Conservation (phyloP, 2,113 vertebrate genomes). For the Acanthochromis polyacanthus region DNA sequence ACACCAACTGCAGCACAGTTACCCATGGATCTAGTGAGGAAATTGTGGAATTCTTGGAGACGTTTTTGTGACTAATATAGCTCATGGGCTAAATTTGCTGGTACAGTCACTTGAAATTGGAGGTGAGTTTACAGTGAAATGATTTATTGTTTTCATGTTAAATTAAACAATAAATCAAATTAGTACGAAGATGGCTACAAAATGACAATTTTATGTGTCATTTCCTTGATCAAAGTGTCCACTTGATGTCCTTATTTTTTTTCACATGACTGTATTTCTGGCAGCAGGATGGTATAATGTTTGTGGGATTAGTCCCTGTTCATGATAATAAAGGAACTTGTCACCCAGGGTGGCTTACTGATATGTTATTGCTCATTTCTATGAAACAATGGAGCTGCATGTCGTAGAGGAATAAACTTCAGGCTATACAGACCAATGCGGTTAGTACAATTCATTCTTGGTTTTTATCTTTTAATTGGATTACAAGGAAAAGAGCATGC, state of each 20-base stretch:
- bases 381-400: neutral
- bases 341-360: neutral
- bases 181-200: too few relatives aligned
- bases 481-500: neutral
- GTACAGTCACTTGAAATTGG: neutral
- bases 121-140: neutral
- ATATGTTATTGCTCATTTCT: neutral
- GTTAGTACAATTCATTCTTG: neutral
- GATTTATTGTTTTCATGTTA: neutral
- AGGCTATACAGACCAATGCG: neutral
- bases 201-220: too few relatives aligned
- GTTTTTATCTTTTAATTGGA: neutral
- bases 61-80: neutral
- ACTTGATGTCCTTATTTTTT: neutral
- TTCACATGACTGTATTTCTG: too few relatives aligned
- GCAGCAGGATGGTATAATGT: neutral
- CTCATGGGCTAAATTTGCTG: neutral
- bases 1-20: conserved; percentile 3
- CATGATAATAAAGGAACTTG: neutral
- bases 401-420: neutral
- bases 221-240: neutral
- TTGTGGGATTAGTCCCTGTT: neutral
- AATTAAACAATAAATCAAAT: neutral
- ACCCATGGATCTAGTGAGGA: neutral
- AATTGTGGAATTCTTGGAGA: neutral